Evolutionary conservation across 1,140 invertebrate genomes (phyloP).

Genomic region (Eueides isabella): DNA sequence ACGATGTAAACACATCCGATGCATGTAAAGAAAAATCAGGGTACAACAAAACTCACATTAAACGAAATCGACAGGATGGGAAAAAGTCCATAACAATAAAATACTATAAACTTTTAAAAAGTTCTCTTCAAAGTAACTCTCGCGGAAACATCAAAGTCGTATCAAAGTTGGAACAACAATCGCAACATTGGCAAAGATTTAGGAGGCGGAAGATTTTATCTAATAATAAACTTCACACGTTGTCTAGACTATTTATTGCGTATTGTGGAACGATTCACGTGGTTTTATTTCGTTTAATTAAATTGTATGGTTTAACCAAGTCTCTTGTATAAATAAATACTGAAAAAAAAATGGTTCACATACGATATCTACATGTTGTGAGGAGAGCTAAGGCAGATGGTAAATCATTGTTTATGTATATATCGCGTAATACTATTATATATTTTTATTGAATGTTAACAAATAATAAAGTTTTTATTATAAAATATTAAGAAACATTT

Average conservation of each 20-base stretch:
- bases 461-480: too few relatives aligned
- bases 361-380: too few relatives aligned
- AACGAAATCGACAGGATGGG: constrained; percentile 5
- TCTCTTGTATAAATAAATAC: background rate
- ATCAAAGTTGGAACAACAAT: constrained; percentile 25
- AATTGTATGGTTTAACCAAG: background rate
- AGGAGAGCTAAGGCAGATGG: too few relatives aligned
- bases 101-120: constrained; percentile 7
- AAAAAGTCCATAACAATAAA: constrained; percentile 6
- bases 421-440: too few relatives aligned
- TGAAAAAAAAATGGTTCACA: background rate
- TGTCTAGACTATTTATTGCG: background rate
- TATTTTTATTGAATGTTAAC: too few relatives aligned
- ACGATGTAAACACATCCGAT: background rate
- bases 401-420: too few relatives aligned
- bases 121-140: constrained; percentile 1
- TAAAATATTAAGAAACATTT: too few relatives aligned
- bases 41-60: background rate
- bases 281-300: background rate
- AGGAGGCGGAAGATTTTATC: constrained; percentile 2
- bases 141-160: constrained; percentile 19
- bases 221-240: constrained; percentile 21
- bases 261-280: background rate
- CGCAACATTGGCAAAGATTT: constrained; percentile 15
- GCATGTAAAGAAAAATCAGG: background rate